Conservation (phyloP, 37 sponge, comb jelly and placozoan species). For the Oscarella lobularis region DNA sequence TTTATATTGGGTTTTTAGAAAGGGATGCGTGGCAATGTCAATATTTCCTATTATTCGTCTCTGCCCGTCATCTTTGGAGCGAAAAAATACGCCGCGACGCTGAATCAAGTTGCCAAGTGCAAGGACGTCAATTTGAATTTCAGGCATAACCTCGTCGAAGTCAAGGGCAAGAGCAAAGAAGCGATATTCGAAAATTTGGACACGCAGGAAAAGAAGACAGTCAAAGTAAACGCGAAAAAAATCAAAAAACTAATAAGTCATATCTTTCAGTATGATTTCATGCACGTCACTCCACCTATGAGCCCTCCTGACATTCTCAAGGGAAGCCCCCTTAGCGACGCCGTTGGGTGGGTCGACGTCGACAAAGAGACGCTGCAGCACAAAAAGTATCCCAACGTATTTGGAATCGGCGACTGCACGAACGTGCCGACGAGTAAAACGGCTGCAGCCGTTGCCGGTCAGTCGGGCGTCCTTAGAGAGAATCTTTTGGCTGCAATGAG, state of each 20-base stretch:
- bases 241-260: neutral
- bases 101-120: slow-evolving; percentile 39
- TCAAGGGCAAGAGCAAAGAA: slow-evolving; percentile 29
- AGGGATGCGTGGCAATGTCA: slow-evolving; percentile 47
- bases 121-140: slow-evolving; percentile 47
- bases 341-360: slow-evolving; percentile 77
- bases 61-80: slow-evolving; percentile 80
- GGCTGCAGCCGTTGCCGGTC: slow-evolving; percentile 78
- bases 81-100: slow-evolving; percentile 69
- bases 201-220: slow-evolving; percentile 8
- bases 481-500: slow-evolving; percentile 46
- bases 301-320: slow-evolving; percentile 57
- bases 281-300: slow-evolving; percentile 80
- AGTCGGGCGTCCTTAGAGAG: slow-evolving; percentile 46
- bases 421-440: slow-evolving; percentile 77
- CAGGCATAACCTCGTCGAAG: slow-evolving; percentile 42
- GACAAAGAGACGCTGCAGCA: slow-evolving; percentile 72
- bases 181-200: slow-evolving; percentile 60
- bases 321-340: slow-evolving; percentile 48
- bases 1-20: slow-evolving; percentile 14
- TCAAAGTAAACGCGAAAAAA: neutral
- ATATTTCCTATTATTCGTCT: slow-evolving; percentile 51
- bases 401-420: slow-evolving; percentile 83
- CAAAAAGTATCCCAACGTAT: slow-evolving; percentile 58
- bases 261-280: slow-evolving; percentile 49